Conservation (phyloP, 2,113 vertebrate genomes). For the Paracanthobrama guichenoti region DNA sequence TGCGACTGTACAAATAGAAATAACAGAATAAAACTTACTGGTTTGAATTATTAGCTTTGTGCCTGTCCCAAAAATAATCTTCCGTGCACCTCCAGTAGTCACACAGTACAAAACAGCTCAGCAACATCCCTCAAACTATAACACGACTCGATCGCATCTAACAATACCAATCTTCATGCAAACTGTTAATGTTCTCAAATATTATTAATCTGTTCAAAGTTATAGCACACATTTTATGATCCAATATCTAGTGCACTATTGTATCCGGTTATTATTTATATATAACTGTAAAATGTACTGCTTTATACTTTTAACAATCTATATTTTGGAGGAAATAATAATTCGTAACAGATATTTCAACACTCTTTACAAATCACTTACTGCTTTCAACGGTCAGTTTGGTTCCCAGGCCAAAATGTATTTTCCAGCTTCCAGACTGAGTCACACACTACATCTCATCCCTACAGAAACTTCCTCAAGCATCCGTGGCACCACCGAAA, state of each 20-base stretch:
- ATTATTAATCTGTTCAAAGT: neutral
- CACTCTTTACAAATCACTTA: slow-evolving; percentile 45
- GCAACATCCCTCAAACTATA: slow-evolving; percentile 24
- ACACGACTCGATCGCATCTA: neutral
- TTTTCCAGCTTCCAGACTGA: neutral
- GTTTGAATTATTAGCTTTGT: slow-evolving; percentile 35
- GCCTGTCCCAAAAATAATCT: slow-evolving; percentile 42
- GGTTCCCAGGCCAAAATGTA: slow-evolving; percentile 31
- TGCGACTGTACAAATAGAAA: neutral
- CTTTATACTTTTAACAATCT: neutral
- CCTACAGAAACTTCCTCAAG: slow-evolving; percentile 2
- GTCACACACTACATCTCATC: slow-evolving; percentile 22
- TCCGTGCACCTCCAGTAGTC: slow-evolving; percentile 29
- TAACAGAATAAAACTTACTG: slow-evolving; percentile 18
- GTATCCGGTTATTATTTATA: neutral
- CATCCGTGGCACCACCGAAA: too few species aligned
- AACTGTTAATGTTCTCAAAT: neutral
- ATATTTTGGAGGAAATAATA: neutral
- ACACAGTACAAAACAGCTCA: slow-evolving; percentile 28
- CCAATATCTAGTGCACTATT: neutral
- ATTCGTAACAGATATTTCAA: neutral
- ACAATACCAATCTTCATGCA: neutral
- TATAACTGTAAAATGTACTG: neutral
- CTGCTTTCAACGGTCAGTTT: slow-evolving; percentile 50
- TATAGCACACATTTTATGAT: neutral